Conservation (phyloP, 1,140 invertebrate genomes). For the Panagrolaimus sp. region DNA sequence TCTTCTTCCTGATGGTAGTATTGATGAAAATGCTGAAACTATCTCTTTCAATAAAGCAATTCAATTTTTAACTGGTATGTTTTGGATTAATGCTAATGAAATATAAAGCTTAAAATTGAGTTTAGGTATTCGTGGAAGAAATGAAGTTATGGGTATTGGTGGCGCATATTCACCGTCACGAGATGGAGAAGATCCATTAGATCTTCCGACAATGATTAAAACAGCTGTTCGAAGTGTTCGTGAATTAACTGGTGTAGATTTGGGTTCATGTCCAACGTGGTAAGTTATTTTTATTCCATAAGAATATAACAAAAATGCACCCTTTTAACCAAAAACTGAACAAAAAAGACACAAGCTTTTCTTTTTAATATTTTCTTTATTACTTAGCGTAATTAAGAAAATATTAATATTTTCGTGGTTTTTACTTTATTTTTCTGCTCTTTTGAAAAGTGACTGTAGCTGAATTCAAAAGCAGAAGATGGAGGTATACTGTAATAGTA, state of each 20-base stretch:
- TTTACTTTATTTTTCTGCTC: conserved; percentile 2
- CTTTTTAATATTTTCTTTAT: conserved; percentile 8
- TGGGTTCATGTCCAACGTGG: conserved; percentile 86
- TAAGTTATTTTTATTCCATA: conserved; percentile 64
- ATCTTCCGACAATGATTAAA: conserved; percentile 81
- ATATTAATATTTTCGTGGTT: conserved; percentile 12
- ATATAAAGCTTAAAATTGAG: too few relatives aligned
- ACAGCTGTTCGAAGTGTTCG: conserved; percentile 86
- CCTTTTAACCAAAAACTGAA: background rate
- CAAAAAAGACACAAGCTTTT: background rate
- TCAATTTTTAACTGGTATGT: conserved; percentile 79
- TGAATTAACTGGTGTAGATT: conserved; percentile 82
- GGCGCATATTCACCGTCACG: conserved; percentile 87
- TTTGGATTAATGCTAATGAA: too few relatives aligned
- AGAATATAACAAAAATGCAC: conserved; percentile 1
- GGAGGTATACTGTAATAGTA: too few relatives aligned
- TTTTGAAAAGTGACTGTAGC: conserved; percentile 1
- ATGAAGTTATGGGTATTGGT: conserved; percentile 89
- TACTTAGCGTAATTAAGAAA: conserved; percentile 1
- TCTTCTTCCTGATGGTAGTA: conserved; percentile 70
- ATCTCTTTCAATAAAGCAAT: conserved; percentile 80
- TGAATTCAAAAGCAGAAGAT: too few relatives aligned
- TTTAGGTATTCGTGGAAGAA: conserved; percentile 69
- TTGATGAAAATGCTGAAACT: conserved; percentile 66
- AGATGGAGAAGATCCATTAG: conserved; percentile 80